A percentile compares a stretch with the other conserved stretches of the same genome.
Evolutionary conservation across 1,140 invertebrate genomes (phyloP).

Genomic region (Formica exsecta): DNA sequence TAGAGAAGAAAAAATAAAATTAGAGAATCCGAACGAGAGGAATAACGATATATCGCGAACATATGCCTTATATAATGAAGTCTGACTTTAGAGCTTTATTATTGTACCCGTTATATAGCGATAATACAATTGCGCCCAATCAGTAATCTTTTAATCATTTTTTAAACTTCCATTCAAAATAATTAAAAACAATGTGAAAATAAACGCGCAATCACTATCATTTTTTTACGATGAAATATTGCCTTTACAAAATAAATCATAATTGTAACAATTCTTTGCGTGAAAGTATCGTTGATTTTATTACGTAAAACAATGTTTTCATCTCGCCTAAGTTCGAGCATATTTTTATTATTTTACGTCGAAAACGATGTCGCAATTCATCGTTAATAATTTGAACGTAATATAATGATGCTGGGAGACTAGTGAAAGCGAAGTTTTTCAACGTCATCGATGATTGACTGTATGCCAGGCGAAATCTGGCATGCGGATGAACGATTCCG

Average conservation of each 20-base stretch:
- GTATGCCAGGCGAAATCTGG: slow-evolving; percentile 17
- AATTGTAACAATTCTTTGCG: background rate
- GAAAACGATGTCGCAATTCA: slow-evolving; percentile 25
- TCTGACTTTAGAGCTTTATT: slow-evolving; percentile 16
- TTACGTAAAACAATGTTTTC: background rate
- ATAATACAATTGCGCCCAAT: slow-evolving; percentile 8
- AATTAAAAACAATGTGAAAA: background rate
- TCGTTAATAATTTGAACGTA: slow-evolving; percentile 39
- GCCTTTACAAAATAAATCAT: background rate
- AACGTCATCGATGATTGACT: slow-evolving; percentile 29
- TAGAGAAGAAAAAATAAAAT: background rate
- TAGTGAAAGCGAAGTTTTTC: slow-evolving; percentile 20
- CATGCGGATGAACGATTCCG: slow-evolving; percentile 1
- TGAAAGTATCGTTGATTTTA: slow-evolving; percentile 26
- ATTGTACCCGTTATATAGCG: background rate
- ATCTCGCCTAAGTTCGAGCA: background rate
- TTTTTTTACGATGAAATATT: background rate
- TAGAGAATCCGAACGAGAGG: background rate
- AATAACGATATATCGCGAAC: slow-evolving; percentile 7
- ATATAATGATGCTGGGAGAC: slow-evolving; percentile 3
- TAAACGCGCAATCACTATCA: background rate
- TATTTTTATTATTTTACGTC: background rate
- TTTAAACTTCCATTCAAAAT: background rate
- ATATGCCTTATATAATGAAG: background rate
- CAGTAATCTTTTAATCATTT: background rate